A percentile compares a stretch with the other conserved stretches of the same genome.
Evolutionary conservation across 1,140 invertebrate species (phyloP).

Genomic region (Pachypeltis micranthus): DNA sequence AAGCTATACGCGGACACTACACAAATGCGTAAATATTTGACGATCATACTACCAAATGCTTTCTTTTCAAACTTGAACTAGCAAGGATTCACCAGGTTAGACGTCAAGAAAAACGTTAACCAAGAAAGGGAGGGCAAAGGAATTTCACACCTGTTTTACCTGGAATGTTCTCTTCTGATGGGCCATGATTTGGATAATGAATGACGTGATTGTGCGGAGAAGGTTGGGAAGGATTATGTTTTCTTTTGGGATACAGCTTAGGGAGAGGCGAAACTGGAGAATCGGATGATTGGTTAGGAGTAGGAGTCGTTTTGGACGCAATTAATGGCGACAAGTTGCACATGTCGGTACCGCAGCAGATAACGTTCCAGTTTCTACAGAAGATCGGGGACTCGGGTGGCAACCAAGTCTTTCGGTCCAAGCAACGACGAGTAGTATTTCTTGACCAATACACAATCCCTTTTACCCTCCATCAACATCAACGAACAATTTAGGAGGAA

Average conservation of each 20-base stretch:
- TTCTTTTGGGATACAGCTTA: background rate
- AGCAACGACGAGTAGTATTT: constrained; percentile 43
- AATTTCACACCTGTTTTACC: background rate
- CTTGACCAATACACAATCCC: constrained; percentile 14
- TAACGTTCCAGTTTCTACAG: constrained; percentile 39
- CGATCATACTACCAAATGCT: too few relatives aligned
- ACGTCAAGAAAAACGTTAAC: background rate
- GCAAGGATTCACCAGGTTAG: background rate
- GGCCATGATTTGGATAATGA: background rate
- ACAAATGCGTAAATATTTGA: too few relatives aligned
- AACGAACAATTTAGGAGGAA: background rate
- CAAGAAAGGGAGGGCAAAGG: background rate
- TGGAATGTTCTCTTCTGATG: background rate
- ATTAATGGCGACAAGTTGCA: constrained; percentile 45
- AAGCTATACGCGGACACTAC: too few relatives aligned
- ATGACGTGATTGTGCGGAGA: background rate
- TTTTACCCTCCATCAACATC: background rate
- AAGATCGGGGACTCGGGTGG: constrained; percentile 54
- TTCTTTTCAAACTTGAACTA: too few relatives aligned
- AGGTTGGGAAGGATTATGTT: too few relatives aligned
- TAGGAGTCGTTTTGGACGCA: too few relatives aligned
- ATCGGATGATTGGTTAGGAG: too few relatives aligned
- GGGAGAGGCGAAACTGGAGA: too few relatives aligned
- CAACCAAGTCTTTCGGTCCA: constrained; percentile 51
- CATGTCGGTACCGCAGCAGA: constrained; percentile 39